Evolutionary conservation across 2,888 invertebrate genomes (phyloP), one percentile per base, ranked within the genome.

Genomic region (Harpagoxenus sublaevis): DNA sequence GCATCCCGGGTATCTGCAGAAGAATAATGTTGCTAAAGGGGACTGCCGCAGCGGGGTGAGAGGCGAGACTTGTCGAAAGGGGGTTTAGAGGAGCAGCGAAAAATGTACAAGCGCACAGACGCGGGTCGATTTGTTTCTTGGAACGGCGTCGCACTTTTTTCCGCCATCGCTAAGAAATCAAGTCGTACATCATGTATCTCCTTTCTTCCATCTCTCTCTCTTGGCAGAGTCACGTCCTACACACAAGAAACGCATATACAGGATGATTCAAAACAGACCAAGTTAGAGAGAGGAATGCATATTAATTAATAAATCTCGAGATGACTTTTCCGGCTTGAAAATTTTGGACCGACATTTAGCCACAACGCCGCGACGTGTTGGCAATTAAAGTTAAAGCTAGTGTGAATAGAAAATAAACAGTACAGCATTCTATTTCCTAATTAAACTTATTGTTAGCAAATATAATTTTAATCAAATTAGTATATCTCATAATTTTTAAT

Each of bases 131-230:
- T 89, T 90, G 90, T 88, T 89, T 85, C 87, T 89, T 71, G 84
- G 86, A 79, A 87, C 51, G 74, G 86, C 84, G 89, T 84, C 84
- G 84, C 84, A 79, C 65, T 86, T 87, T 83, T 88, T 84, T 83
- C 83, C 84, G 68, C 71, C 83, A 77, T 83, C 85, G 90, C 86
- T 89, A 89, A 90, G 89, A 89, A 90, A 91, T 88, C 91, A 90
- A 86, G 74, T 86, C 78, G 81, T 83, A 73, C 82, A 62, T 88
- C 87, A 84, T 81, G 66, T 71, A 9, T 63, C 75, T 62, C 83
- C 57, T 83, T 83, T 85, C 0, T 87, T 68, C 0, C 23, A 23
- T 23, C 23, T 57, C 55, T 63, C n/a, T 15, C 23, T 65, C 15
- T 83, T 73, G 79, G 79, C 86, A 82, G 45, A 66, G 71, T 86